A percentile compares a stretch with the other conserved stretches of the same genome.
These are phyloP conservation scores for Resseliella maxima DNA, from an alignment of 2,888 invertebrate species.

Conservation along the genomic window DNA sequence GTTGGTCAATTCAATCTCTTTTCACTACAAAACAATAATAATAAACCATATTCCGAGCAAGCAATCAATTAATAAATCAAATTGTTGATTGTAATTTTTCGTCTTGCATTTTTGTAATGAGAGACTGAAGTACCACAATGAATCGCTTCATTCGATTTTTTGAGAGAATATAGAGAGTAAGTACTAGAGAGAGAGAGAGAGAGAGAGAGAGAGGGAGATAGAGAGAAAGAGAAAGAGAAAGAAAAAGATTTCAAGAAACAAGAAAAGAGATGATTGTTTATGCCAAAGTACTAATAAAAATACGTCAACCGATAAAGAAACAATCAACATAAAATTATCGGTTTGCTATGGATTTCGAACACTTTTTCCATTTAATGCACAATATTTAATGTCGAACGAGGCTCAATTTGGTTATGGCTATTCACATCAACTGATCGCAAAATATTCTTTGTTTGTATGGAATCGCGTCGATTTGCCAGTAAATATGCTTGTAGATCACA, in stretches of 20 bases:
- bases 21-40: not conserved
- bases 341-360: not conserved
- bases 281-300: not conserved
- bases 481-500: not conserved
- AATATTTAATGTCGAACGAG: not conserved
- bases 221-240: too few relatives aligned
- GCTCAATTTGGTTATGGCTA: not conserved
- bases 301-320: conserved; percentile 33
- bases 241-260: not conserved
- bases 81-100: not conserved
- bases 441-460: too few relatives aligned
- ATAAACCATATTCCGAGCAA: too few relatives aligned
- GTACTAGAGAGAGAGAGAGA: too few relatives aligned
- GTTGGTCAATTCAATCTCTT: too few relatives aligned
- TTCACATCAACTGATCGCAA: too few relatives aligned
- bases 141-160: too few relatives aligned
- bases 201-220: too few relatives aligned
- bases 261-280: not conserved
- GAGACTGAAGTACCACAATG: too few relatives aligned
- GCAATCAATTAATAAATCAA: too few relatives aligned
- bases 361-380: not conserved
- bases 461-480: not conserved
- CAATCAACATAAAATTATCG: conserved; percentile 36
- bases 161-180: too few relatives aligned
- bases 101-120: too few relatives aligned